A percentile compares a stretch with the other conserved stretches of the same genome.
phyloP scores from a whole-genome alignment of 2,113 vertebrate genomes.

The Lichenostomus cassidix region DNA sequence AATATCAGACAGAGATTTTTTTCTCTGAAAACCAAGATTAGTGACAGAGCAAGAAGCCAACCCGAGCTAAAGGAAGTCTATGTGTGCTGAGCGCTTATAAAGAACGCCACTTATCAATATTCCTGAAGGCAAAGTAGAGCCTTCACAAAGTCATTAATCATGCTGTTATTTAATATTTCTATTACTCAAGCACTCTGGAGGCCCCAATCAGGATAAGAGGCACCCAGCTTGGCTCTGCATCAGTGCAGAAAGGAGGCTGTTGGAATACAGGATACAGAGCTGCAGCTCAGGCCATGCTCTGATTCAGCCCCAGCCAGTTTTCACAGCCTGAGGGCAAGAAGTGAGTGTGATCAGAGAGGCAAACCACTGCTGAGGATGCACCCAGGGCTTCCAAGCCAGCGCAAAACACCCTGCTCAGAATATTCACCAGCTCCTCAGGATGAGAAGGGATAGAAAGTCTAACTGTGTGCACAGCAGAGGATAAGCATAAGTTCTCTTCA shows the following conservation, averaged over 20 bases:
- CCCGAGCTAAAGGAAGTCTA: neutral
- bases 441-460: neutral
- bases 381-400: accelerated
- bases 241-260: neutral
- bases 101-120: conserved; percentile 12
- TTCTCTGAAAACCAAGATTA: neutral
- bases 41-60: neutral
- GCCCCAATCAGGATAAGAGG: conserved; percentile 35
- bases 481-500: accelerated
- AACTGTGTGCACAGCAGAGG: neutral
- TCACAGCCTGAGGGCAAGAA: accelerated
- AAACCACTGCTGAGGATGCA: neutral
- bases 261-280: neutral
- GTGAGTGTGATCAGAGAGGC: accelerated
- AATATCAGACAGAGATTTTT: neutral
- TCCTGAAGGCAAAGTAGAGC: neutral
- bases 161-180: conserved; percentile 29
- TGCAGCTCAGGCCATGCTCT: accelerated
- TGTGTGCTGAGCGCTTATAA: neutral
- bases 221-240: neutral
- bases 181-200: neutral
- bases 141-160: conserved; percentile 42
- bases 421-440: neutral
- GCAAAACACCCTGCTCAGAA: neutral
- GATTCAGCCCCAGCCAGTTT: neutral